These are phyloP conservation scores for Steinernema hermaphroditum DNA, from an alignment of 2,888 invertebrate species.

Conservation along the genomic window DNA sequence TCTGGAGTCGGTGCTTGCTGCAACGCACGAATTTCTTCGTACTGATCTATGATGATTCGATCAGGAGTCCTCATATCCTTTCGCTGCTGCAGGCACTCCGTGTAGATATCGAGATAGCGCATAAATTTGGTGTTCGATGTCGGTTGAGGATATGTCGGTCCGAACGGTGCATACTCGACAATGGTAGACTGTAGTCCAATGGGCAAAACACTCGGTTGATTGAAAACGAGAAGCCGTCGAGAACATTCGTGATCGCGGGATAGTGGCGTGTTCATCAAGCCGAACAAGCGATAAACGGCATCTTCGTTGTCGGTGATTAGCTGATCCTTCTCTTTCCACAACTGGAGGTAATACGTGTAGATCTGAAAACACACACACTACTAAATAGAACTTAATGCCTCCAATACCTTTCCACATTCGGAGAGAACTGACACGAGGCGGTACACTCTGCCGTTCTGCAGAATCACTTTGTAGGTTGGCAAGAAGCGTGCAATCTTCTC, in stretches of 20 bases:
- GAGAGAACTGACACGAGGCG: conserved; percentile 40
- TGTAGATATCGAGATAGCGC: conserved; percentile 15
- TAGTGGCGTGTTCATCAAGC: background rate
- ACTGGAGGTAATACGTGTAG: background rate
- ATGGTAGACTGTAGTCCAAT: background rate
- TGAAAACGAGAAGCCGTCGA: background rate
- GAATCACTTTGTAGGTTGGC: conserved; percentile 34
- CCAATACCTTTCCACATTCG: conserved; percentile 44
- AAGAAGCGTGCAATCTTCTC: conserved; percentile 43
- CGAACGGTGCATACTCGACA: conserved; percentile 9
- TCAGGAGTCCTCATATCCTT: background rate
- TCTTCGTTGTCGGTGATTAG: background rate
- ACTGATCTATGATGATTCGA: background rate
- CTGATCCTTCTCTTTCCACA: background rate
- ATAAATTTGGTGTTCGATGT: background rate
- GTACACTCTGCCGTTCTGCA: conserved; percentile 33
- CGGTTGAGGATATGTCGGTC: conserved; percentile 16
- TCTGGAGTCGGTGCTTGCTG: background rate
- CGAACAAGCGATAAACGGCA: background rate
- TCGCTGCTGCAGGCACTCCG: background rate
- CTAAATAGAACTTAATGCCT: background rate
- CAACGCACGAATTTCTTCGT: background rate
- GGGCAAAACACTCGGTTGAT: conserved; percentile 11
- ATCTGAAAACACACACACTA: background rate
- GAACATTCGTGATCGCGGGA: conserved; percentile 15